Evolutionary conservation across 2,797 vertebrate species (phyloP), one percentile per base, ranked within the genome.

Genomic region (Microctenopoma lineatum): DNA sequence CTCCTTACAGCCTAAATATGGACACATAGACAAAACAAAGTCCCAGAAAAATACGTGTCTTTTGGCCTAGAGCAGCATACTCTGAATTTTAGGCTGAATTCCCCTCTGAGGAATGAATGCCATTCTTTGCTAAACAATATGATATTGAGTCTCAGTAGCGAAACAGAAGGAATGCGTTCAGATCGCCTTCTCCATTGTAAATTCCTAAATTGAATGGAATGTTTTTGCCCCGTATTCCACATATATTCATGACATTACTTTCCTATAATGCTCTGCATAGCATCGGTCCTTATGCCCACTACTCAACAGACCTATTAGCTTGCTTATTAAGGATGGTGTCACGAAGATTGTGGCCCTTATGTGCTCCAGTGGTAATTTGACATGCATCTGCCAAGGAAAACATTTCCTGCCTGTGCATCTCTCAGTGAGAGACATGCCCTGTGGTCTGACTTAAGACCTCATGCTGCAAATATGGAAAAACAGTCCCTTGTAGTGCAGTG

Each of bases 341-440:
- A 71, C 54, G 53, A 77, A 85, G 85, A 86, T 87, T 80, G 87
- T 75, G 73, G 80, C 16, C 51, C 62, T 90, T 89, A 84, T 86
- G 84, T 79, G 81, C 79, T 69, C 66, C 68, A 51, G 83, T 45
- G 59, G 86, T 89, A 83, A 93, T 91, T 91, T 59, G 79, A 90
- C 90, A 86, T 88, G 82, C 87, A 88, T 92, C 86, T 90, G 93
- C 92, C 89, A 91, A 90, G 86, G 80, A 88, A 92, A 93, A 93
- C 88, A 92, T 91, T 90, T 91, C 92, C 89, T 90, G 87, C 80
- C 90, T 89, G 82, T 84, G 79, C 54, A 77, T 73, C 75, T 83
- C 81, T 80, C 75, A 59, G 81, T 60, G 32, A 75, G 86, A 73
- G 78, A 81, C 57, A 44, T 86, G 87, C 79, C 81, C 81, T 60